Base-by-base conservation (phyloP, 2,797 vertebrate genomes). In the Spizella passerina region DNA sequence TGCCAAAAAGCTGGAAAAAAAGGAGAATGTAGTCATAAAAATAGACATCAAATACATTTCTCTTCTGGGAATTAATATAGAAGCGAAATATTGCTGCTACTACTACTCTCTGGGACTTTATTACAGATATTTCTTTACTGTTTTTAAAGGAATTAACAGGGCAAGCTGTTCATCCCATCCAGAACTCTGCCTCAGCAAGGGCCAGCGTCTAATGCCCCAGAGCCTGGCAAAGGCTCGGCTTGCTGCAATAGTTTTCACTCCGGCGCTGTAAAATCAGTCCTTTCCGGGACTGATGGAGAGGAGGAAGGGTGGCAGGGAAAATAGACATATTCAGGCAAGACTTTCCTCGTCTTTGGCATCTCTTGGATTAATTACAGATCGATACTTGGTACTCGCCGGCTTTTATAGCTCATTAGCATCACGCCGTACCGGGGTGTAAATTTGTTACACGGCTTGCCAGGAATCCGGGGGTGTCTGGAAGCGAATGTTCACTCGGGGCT, bases 31-130 rank as follows among this genome's bases (percentile, higher is more conserved):
- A 13, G 65, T 59, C 57, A 69, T 89, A 96, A 97, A 97, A 97
- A 96, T 88, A 95, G 90, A 66, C 86, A 91, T 90, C 79, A 88
- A 91, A 88, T 80, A 18, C 49, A 86, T 78, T 91, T 81, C 63
- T 85, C 71, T 75, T 70, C 60, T 70, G 88, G 76, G 81, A 94
- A 91, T 86, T 78, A 64, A 91, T 87, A 77, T 4, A 81, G 66
- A 49, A 60, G 59, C 3, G 4, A 82, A 86, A 56, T 39, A 27
- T 69, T 77, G 68, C 80, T 76, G 63, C 76, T 81, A 7, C 38
- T 46, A 7, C 43, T 65, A 14, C 32, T 82, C 87, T 22, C 76
- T 6, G 21, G 72, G 14, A 52, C 56, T 88, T 86, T 82, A 43
- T 57, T 64, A 16, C 10, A 53, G 71, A 6, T n/a, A 47, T 75